Evolutionary conservation across 2,888 invertebrate genomes (phyloP).

Genomic region (Chirona hameri): DNA sequence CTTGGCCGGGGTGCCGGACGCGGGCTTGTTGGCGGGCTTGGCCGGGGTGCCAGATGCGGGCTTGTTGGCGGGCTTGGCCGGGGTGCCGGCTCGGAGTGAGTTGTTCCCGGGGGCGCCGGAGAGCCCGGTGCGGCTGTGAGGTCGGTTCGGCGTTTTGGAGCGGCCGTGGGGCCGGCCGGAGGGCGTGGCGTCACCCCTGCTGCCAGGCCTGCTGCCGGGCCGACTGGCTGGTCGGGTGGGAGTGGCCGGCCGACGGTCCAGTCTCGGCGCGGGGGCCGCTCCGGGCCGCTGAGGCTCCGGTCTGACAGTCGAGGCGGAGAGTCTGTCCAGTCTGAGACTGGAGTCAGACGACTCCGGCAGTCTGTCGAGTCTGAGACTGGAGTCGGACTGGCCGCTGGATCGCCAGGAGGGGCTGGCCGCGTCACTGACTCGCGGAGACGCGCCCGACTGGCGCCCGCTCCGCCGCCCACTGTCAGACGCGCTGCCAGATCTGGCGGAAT

Average conservation of each 20-base stretch:
- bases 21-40: no score
- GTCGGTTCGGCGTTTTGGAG: neutral
- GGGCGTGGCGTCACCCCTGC: neutral
- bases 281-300: neutral
- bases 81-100: no score
- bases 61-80: no score
- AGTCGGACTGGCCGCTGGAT: neutral
- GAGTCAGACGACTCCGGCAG: no score
- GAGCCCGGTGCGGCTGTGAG: neutral
- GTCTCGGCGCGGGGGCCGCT: neutral
- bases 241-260: neutral
- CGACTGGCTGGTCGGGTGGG: neutral
- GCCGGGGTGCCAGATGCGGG: no score
- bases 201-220: neutral
- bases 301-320: neutral
- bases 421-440: neutral
- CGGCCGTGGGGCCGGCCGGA: neutral
- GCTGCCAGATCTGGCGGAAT: neutral
- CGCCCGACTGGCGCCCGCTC: neutral
- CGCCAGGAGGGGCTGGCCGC: neutral
- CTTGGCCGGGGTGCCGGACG: neutral
- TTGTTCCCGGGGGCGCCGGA: no score
- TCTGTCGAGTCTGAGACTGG: no score
- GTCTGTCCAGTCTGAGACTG: no score
- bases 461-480: neutral